phyloP scores from a whole-genome alignment of 2,113 vertebrate species.

The Neofelis nebulosa region DNA sequence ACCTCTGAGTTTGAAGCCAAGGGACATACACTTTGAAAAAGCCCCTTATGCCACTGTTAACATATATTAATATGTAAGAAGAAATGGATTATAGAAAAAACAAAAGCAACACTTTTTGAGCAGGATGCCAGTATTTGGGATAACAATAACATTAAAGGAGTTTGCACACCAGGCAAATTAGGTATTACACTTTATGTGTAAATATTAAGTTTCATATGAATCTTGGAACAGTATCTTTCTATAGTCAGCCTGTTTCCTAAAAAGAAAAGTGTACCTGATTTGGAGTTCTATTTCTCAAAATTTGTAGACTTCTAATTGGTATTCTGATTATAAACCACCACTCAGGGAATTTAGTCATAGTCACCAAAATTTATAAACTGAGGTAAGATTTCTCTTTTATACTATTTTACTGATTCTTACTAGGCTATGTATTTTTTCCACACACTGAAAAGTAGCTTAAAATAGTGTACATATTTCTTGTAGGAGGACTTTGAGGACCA shows the following conservation, averaged over 20 bases:
- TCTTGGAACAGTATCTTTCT: not conserved
- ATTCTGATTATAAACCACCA: not conserved
- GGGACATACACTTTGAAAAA: not conserved
- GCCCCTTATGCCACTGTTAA: not conserved
- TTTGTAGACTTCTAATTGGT: not conserved
- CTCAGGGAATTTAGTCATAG: not conserved
- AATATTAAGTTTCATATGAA: not conserved
- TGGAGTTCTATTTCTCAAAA: not conserved
- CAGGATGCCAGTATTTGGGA: not conserved
- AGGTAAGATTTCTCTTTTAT: not conserved
- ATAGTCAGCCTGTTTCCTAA: not conserved
- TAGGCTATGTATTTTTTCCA: not conserved
- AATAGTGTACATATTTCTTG: not conserved
- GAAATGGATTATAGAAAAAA: not conserved
- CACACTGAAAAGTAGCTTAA: not conserved
- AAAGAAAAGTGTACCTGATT: not conserved
- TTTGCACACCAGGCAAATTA: not conserved
- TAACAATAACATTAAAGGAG: not conserved
- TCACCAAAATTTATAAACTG: not conserved
- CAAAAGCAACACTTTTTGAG: not conserved
- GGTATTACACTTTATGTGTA: not conserved
- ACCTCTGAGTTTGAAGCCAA: not conserved
- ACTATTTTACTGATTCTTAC: not conserved
- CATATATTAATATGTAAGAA: not conserved
- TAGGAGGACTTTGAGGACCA: not conserved